Evolutionary conservation across 2,888 invertebrate genomes (phyloP).

Genomic region (Agrenia bidenticulata): DNA sequence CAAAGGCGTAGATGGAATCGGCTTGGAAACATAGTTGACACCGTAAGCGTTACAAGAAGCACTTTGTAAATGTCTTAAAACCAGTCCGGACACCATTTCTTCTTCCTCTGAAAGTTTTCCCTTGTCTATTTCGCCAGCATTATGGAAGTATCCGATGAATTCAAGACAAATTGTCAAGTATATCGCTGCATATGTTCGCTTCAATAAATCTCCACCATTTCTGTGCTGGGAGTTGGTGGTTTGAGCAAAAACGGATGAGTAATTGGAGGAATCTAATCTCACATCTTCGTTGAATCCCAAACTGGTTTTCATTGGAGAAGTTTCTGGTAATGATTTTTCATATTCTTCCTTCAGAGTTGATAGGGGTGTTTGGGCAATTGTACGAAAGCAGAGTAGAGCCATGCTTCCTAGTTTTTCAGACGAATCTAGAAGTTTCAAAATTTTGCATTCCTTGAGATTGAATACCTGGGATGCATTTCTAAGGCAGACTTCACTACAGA

Average conservation of each 20-base stretch:
- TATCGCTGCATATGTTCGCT: slow-evolving; percentile 56
- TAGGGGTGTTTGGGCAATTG: slow-evolving; percentile 39
- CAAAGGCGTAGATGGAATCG: slow-evolving; percentile 28
- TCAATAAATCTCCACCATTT: slow-evolving; percentile 55
- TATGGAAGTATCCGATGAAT: slow-evolving; percentile 46
- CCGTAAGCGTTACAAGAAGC: slow-evolving; percentile 60
- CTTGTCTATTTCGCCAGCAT: background rate
- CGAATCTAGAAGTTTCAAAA: slow-evolving; percentile 52
- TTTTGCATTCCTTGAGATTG: slow-evolving; percentile 57
- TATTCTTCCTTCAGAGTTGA: background rate
- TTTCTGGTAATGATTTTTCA: slow-evolving; percentile 1
- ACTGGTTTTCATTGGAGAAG: background rate
- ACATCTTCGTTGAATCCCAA: slow-evolving; percentile 27
- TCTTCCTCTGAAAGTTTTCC: slow-evolving; percentile 42
- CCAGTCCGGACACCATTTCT: slow-evolving; percentile 54
- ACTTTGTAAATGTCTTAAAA: slow-evolving; percentile 58
- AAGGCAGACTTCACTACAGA: slow-evolving; percentile 57
- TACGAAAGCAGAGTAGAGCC: slow-evolving; percentile 53
- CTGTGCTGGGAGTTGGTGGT: slow-evolving; percentile 55
- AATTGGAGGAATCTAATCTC: slow-evolving; percentile 51
- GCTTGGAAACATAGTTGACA: slow-evolving; percentile 56
- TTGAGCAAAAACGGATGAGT: slow-evolving; percentile 56
- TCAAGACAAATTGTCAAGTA: slow-evolving; percentile 57
- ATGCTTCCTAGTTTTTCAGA: slow-evolving; percentile 52
- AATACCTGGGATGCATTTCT: slow-evolving; percentile 55